Evolutionary conservation across 2,113 vertebrate genomes (phyloP).

Genomic region (Eira barbara): DNA sequence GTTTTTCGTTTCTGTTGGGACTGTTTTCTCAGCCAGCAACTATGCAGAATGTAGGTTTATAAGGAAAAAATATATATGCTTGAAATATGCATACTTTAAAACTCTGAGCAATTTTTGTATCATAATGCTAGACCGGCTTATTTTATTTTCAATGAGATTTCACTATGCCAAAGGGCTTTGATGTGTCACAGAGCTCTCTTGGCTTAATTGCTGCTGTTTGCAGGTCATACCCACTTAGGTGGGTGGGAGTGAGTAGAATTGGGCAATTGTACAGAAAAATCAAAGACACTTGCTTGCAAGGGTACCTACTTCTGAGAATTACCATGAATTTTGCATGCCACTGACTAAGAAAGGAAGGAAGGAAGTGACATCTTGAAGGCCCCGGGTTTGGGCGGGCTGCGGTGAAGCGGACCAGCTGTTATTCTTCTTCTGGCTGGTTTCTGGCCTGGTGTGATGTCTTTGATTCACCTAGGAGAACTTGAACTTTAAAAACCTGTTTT

Average conservation of each 20-base stretch:
- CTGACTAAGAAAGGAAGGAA: constrained; percentile 68
- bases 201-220: constrained; percentile 33
- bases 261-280: constrained; percentile 63
- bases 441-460: neutral
- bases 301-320: constrained; percentile 72
- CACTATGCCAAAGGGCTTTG: neutral
- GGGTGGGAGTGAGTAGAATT: constrained; percentile 46
- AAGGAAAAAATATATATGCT: neutral
- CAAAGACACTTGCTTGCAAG: constrained; percentile 60
- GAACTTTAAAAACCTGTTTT: constrained; percentile 31
- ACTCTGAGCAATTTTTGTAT: neutral
- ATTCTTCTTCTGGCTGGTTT: constrained; percentile 19
- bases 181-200: neutral
- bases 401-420: constrained; percentile 37
- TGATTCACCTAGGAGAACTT: neutral
- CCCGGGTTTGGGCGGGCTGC: neutral
- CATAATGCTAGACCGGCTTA: neutral
- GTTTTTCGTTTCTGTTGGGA: neutral
- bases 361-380: constrained; percentile 63
- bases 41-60: neutral
- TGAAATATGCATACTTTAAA: neutral
- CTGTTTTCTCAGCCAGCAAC: neutral
- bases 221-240: constrained; percentile 5
- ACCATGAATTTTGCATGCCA: constrained; percentile 54
- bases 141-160: constrained; percentile 37